phyloP scores from a whole-genome alignment of 1,140 invertebrate species.

The Andricus grossulariae region DNA sequence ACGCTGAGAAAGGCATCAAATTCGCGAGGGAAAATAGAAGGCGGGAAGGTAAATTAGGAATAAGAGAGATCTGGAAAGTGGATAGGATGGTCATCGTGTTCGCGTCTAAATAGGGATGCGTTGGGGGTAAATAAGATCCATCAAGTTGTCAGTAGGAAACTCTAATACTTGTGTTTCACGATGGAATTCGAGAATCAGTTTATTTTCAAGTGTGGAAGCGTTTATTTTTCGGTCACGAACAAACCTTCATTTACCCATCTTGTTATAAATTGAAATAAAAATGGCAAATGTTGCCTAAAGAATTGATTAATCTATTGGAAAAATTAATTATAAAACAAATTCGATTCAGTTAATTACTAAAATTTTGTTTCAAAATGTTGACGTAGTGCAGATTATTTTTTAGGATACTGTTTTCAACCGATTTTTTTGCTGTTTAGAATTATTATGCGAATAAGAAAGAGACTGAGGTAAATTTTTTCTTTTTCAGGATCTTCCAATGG shows the following conservation, averaged over 20 bases:
- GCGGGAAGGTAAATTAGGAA: slow-evolving; percentile 59
- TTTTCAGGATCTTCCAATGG: slow-evolving; percentile 87
- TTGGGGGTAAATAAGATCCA: slow-evolving; percentile 74
- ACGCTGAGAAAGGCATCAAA: slow-evolving; percentile 72
- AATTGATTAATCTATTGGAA: no score
- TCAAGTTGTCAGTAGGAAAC: slow-evolving; percentile 67
- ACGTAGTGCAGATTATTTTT: no score
- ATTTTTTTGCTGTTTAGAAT: neutral
- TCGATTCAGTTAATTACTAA: no score
- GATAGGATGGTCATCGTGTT: slow-evolving; percentile 55
- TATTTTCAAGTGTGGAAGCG: neutral
- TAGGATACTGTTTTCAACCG: no score
- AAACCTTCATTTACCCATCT: slow-evolving; percentile 6
- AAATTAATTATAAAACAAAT: no score
- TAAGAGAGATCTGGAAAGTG: slow-evolving; percentile 54
- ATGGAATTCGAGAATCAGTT: slow-evolving; percentile 12
- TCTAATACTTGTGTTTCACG: slow-evolving; percentile 37
- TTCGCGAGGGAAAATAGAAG: slow-evolving; percentile 62
- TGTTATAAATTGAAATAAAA: neutral
- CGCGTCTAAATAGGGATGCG: slow-evolving; percentile 60
- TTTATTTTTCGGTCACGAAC: no score
- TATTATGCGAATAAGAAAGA: slow-evolving; percentile 55
- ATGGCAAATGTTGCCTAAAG: neutral
- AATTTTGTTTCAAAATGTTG: no score
- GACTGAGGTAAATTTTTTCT: slow-evolving; percentile 43